Conservation (phyloP, 2,113 vertebrate species). For the Blennius ocellaris region DNA sequence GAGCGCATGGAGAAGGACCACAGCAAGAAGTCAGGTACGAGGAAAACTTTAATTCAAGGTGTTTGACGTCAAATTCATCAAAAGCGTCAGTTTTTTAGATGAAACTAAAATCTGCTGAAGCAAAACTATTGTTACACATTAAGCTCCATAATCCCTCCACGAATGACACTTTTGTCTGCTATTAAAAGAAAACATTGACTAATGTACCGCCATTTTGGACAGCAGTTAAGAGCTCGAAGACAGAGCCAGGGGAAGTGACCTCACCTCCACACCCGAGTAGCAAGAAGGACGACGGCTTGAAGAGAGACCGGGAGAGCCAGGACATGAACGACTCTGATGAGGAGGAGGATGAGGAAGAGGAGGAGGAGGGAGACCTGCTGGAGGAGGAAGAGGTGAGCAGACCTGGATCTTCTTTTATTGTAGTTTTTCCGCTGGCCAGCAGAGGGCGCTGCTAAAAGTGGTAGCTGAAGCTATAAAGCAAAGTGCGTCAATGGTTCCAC, state of each 20-base stretch:
- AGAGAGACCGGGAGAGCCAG: slow-evolving; percentile 81
- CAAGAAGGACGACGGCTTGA: slow-evolving; percentile 84
- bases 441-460: no score
- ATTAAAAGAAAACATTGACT: no score
- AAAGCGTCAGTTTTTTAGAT: no score
- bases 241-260: slow-evolving; percentile 76
- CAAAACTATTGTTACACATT: no score
- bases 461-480: no score
- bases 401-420: no score
- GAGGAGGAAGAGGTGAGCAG: slow-evolving; percentile 82
- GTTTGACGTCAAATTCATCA: no score
- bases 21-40: slow-evolving; percentile 82
- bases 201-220: slow-evolving; percentile 19
- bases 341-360: slow-evolving; percentile 66
- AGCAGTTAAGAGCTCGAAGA: slow-evolving; percentile 83
- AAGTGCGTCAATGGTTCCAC: no score
- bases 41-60: neutral
- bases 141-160: neutral
- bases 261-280: slow-evolving; percentile 76
- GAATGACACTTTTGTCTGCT: neutral
- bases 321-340: slow-evolving; percentile 88
- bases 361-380: slow-evolving; percentile 83
- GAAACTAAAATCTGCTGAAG: no score
- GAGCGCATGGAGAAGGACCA: slow-evolving; percentile 92
- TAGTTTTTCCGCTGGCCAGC: no score